These are phyloP conservation scores for Electrona antarctica DNA, from an alignment of 2,113 vertebrate species.

Conservation along the genomic window DNA sequence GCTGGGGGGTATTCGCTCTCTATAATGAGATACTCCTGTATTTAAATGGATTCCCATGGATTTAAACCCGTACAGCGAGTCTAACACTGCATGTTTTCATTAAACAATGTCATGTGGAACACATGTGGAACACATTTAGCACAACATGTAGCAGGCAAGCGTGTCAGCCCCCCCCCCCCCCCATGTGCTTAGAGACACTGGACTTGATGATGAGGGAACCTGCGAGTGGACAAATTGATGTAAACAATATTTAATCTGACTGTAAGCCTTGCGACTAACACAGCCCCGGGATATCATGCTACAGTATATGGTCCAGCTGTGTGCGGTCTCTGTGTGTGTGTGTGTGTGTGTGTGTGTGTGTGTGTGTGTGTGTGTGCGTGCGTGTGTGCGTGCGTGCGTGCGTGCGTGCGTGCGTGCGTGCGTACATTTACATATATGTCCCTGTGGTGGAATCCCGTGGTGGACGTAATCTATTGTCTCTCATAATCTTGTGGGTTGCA, in stretches of 20 bases:
- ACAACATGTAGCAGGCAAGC: slow-evolving; percentile 40
- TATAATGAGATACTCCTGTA: slow-evolving; percentile 36
- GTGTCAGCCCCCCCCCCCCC: slow-evolving; percentile 32
- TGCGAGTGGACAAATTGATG: slow-evolving; percentile 38
- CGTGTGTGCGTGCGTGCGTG: slow-evolving; percentile 1
- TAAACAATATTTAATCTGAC: slow-evolving; percentile 50
- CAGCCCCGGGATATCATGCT: slow-evolving; percentile 35
- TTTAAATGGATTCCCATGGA: slow-evolving; percentile 57
- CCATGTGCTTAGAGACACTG: slow-evolving; percentile 11
- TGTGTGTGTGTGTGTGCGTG: not conserved
- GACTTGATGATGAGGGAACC: slow-evolving; percentile 42
- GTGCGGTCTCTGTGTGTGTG: not conserved
- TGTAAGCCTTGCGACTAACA: slow-evolving; percentile 20
- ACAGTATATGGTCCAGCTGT: not conserved
- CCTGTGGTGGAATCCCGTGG: slow-evolving; percentile 41
- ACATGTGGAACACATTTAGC: slow-evolving; percentile 59
- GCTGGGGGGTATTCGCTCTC: slow-evolving; percentile 30
- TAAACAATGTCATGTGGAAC: slow-evolving; percentile 36
- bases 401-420: slow-evolving; percentile 3
- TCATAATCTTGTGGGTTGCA: slow-evolving; percentile 73
- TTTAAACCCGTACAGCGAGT: slow-evolving; percentile 32
- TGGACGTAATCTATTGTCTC: slow-evolving; percentile 70
- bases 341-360: not conserved
- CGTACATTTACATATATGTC: slow-evolving; percentile 24
- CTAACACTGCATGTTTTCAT: slow-evolving; percentile 48